Base-by-base conservation (phyloP, 2,888 invertebrate genomes). In the Orchesella flavescens region DNA sequence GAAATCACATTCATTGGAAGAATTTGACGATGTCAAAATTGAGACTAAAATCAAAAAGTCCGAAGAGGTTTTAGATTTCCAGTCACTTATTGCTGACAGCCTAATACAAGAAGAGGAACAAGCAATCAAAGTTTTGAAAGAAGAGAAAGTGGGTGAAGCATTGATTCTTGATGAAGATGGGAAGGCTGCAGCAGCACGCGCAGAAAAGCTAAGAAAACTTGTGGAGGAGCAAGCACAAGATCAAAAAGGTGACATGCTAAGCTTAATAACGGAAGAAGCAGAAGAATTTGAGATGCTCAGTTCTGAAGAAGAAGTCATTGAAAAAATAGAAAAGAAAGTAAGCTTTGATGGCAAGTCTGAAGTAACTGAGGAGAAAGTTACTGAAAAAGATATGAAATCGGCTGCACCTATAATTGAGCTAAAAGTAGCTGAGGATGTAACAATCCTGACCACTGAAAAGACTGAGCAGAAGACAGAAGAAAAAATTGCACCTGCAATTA, bases 11-110 rank as follows among this genome's bases (percentile, higher is more conserved):
- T 12, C 49, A 12, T 49, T 49, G 49, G 49, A 49, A 49, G n/a
- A 10, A 49, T n/a, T 49, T 1, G 44, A n/a, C n/a, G n/a, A 66
- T 2, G 43, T 15, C 15, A 43, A 66, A 66, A n/a, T 17, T 17
- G 55, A 71, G 17, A 9, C 65, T 49, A 65, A 75, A 71, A 65
- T 84, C 5, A 84, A 75, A 19, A 85, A 86, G 24, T 84, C 82
- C n/a, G 83, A 59, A 21, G 84, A 80, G n/a, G 78, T 84, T 4
- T 61, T 76, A 55, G 84, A 87, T 46, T 79, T 80, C n/a, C 83
- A 83, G 43, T 59, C 66, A 0, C 61, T 86, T 3, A 71, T 86
- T 19, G 77, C 66, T 17, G 84, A 87, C 12, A 53, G 7, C 2
- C n/a, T 10, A 44, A 71, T 49, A 0, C 63, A 61, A 23, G 71